These are phyloP conservation scores for Himalopsyche tibetana DNA, from an alignment of 2,888 invertebrate genomes.

Conservation along the genomic window DNA sequence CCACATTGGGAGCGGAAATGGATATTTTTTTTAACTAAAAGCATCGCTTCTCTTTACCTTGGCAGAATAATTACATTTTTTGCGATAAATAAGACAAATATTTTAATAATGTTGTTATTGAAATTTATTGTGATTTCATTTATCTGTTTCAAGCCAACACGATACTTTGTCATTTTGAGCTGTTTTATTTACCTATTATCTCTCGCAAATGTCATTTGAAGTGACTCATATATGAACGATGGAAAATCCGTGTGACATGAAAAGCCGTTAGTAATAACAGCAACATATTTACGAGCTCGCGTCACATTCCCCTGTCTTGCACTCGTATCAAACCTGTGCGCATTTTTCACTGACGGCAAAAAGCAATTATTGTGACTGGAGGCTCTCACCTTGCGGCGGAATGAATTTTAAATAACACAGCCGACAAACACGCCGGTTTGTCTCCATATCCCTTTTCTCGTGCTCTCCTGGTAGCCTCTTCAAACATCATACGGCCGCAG, in stretches of 20 bases:
- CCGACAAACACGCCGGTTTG: slow-evolving; percentile 25
- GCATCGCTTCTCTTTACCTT: no score
- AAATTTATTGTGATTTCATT: no score
- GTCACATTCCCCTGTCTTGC: neutral
- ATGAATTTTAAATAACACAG: slow-evolving; percentile 62
- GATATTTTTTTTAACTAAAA: no score
- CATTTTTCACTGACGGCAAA: slow-evolving; percentile 49
- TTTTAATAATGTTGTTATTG: no score
- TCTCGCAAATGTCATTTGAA: neutral
- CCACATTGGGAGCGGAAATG: no score
- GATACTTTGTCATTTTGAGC: neutral
- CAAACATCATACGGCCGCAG: neutral
- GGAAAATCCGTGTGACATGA: neutral
- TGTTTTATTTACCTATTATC: neutral
- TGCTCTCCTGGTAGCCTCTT: neutral
- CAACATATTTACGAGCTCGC: neutral
- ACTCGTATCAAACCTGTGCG: neutral
- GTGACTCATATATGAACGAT: neutral
- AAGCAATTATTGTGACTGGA: slow-evolving; percentile 63
- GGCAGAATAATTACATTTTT: no score
- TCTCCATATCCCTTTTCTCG: slow-evolving; percentile 24
- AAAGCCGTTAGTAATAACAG: slow-evolving; percentile 3
- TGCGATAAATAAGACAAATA: no score
- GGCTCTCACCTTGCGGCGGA: slow-evolving; percentile 57
- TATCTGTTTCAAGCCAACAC: neutral